Percentiles rank a stretch among this genome's conserved stretches.
Evolutionary conservation across 2,888 invertebrate species (phyloP).

Genomic region (Plagodis dolabraria): DNA sequence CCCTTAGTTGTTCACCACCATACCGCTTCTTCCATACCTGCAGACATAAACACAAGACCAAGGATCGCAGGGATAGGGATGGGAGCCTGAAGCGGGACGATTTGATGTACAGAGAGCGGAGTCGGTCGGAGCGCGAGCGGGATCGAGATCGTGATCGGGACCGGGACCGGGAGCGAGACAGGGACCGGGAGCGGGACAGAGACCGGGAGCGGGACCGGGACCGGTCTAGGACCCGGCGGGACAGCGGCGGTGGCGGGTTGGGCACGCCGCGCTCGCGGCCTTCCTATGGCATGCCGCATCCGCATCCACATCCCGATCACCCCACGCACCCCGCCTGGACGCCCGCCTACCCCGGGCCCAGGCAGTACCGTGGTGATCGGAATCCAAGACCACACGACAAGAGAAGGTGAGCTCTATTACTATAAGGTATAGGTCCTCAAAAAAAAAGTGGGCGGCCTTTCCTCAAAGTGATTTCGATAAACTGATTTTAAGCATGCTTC

Average conservation of each 20-base stretch:
- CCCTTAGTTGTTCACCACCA: constrained; percentile 64
- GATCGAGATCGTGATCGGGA: constrained; percentile 86
- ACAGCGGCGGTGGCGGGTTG: constrained; percentile 68
- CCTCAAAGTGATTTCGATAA: too few species aligned
- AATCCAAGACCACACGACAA: constrained; percentile 86
- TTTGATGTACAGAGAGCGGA: constrained; percentile 82
- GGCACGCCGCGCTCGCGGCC: constrained; percentile 58
- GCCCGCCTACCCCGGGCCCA: constrained; percentile 75
- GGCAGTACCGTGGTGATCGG: constrained; percentile 73
- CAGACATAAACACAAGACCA: constrained; percentile 82
- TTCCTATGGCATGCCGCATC: constrained; percentile 55
- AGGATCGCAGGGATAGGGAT: constrained; percentile 78
- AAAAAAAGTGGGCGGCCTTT: too few species aligned
- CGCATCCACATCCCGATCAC: constrained; percentile 59
- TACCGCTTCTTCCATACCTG: constrained; percentile 77
- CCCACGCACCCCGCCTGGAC: constrained; percentile 57
- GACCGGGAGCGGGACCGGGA: constrained; percentile 79
- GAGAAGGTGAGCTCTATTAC: constrained; percentile 77
- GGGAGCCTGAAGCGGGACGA: constrained; percentile 78
- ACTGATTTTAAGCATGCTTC: too few species aligned
- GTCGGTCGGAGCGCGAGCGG: constrained; percentile 73
- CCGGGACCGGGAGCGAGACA: constrained; percentile 74
- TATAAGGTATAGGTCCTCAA: too few species aligned
- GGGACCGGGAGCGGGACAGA: constrained; percentile 78
- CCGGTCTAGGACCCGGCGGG: constrained; percentile 79